Base-by-base conservation (phyloP, 2,797 vertebrate species). In the Fistularia commersonii region DNA sequence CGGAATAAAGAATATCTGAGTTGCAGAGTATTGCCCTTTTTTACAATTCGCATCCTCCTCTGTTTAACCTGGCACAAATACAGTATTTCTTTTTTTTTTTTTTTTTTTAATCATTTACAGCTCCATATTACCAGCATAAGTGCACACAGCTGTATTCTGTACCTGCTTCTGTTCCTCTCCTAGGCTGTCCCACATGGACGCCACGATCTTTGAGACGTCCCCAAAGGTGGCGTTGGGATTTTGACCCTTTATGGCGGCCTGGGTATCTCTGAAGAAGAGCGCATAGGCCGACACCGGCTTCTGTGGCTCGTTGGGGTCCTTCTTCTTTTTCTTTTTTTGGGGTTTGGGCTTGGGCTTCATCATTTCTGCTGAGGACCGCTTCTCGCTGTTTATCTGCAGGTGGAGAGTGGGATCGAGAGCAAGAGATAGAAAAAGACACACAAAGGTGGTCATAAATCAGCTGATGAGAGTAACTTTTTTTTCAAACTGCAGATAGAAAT, bases 241-340 rank as follows among this genome's bases (percentile, higher is more conserved):
- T 58, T 94, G 92, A 35, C 96, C 95, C 73, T 99, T 99, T 77
- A 99, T 99, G 79, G 96, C 96, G 0, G 97, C 97, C 82, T 99
- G 97, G 0, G 97, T 98, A 83, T 98, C 97, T 76, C 96, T 93
- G 90, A 99, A 99, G 86, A 99, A 99, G 53, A 99, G 94, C 0
- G 97, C 97, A 0, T 99, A 99, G 36, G 97, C 97, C 0, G 97
- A 99, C 72, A 99, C 97, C 0, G 97, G 97, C 78, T 98, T 99
- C 89, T 97, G 95, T 0, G 96, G 96, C 90, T 98, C 96, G 0
- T 98, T 99, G 60, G 96, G 96, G 58, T 99, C 96, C 91, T 98
- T 99, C 93, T 99, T 99, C 83, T 99, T 99, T 91, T 99, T 99
- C 86, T 98, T 99, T 89, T 99, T 99, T 67, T 95, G 96, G 62